These are phyloP conservation scores for Lagria hirta DNA, from an alignment of 2,888 invertebrate genomes.

Conservation along the genomic window DNA sequence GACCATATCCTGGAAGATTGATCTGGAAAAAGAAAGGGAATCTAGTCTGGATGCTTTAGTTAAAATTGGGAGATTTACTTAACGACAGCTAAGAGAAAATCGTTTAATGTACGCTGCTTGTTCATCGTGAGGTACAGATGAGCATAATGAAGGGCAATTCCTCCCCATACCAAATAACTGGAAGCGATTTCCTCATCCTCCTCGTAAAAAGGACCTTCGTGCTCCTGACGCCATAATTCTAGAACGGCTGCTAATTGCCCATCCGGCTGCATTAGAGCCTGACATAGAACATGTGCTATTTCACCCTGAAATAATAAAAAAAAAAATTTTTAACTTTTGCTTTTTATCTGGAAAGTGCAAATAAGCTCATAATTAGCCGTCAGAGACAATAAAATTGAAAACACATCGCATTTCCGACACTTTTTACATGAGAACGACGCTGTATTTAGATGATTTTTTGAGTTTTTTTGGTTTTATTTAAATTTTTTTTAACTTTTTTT, in stretches of 20 bases:
- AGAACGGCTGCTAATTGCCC: conserved; percentile 67
- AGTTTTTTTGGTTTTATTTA: too few relatives aligned
- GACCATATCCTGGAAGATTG: conserved; percentile 86
- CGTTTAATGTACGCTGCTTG: conserved; percentile 71
- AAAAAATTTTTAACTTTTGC: background rate
- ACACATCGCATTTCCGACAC: too few relatives aligned
- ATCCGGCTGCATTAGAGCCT: conserved; percentile 65
- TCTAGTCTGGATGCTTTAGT: too few relatives aligned
- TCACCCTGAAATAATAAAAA: conserved; percentile 34
- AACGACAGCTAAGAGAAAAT: conserved; percentile 76
- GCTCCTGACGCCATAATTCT: conserved; percentile 64
- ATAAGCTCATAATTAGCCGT: too few relatives aligned
- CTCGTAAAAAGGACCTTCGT: conserved; percentile 60
- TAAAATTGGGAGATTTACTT: conserved; percentile 62
- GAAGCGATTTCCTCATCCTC: conserved; percentile 70
- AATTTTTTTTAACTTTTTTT: too few relatives aligned
- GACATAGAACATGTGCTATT: conserved; percentile 58
- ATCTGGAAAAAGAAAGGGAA: conserved; percentile 66
- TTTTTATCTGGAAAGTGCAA: too few relatives aligned
- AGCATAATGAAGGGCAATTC: conserved; percentile 69
- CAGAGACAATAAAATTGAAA: too few relatives aligned
- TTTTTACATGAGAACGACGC: too few relatives aligned
- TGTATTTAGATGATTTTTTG: too few relatives aligned
- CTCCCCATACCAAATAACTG: conserved; percentile 70
- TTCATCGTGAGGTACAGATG: conserved; percentile 69